phyloP scores from a whole-genome alignment of 2,797 vertebrate species.

The Betta splendens region DNA sequence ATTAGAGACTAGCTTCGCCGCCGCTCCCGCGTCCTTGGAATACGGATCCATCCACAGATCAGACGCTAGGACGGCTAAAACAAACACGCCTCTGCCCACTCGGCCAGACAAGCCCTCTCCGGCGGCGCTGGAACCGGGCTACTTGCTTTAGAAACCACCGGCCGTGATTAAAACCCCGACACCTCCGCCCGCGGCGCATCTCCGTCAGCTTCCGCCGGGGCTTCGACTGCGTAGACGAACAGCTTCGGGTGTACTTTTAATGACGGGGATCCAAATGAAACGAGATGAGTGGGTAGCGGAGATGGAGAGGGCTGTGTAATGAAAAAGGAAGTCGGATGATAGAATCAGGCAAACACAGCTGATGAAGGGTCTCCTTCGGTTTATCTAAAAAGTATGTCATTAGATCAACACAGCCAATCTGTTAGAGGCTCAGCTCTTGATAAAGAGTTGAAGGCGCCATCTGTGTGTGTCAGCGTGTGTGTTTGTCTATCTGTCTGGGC shows the following conservation, averaged over 20 bases:
- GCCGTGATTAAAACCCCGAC: constrained; percentile 13
- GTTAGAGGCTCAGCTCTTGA: constrained; percentile 38
- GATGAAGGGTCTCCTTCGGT: constrained; percentile 26
- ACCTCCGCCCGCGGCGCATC: neutral
- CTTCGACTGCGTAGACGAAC: constrained; percentile 14
- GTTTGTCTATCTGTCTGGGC: neutral
- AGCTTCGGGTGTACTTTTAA: constrained; percentile 39
- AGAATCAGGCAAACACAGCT: constrained; percentile 34
- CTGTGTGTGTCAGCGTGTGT: constrained; percentile 10
- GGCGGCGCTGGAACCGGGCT: constrained; percentile 12
- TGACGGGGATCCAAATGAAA: constrained; percentile 49
- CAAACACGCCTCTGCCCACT: constrained; percentile 47
- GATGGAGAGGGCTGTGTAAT: constrained; percentile 34
- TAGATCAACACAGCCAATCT: constrained; percentile 37
- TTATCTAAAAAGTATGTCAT: constrained; percentile 37
- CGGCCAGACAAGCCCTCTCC: constrained; percentile 13
- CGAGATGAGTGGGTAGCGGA: constrained; percentile 43
- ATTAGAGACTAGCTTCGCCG: constrained; percentile 57
- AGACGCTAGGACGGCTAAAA: constrained; percentile 41
- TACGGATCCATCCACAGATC: constrained; percentile 58
- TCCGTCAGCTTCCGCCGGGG: constrained; percentile 7
- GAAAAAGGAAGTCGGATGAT: constrained; percentile 57
- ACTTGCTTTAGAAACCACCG: constrained; percentile 16
- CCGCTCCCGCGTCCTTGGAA: constrained; percentile 55
- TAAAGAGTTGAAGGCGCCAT: constrained; percentile 30